These are phyloP conservation scores for Geodia barretti DNA, from an alignment of 37 sponge, comb jelly and placozoan species.

Conservation along the genomic window DNA sequence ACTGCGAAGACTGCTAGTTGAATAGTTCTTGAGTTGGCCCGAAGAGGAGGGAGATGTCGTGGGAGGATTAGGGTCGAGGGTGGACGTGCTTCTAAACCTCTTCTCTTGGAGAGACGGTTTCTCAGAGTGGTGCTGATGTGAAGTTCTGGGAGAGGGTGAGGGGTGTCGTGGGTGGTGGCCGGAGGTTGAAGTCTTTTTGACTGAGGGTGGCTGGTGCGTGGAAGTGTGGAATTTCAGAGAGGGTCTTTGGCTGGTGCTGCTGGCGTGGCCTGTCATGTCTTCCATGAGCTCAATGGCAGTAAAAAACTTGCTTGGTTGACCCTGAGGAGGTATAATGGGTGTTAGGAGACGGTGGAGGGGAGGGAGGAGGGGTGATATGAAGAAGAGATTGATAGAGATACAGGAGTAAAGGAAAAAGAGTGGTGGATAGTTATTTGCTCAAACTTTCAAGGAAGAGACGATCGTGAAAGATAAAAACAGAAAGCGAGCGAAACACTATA, in stretches of 20 bases:
- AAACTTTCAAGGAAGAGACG: neutral
- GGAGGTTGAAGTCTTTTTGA: neutral
- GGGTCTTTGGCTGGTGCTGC: neutral
- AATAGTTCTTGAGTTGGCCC: neutral
- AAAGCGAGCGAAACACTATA: no score
- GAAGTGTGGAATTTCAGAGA: neutral
- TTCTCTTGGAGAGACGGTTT: neutral
- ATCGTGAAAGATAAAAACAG: no score
- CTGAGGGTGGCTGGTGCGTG: neutral
- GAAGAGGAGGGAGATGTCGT: neutral
- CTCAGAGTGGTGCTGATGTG: neutral
- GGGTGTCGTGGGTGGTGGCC: neutral
- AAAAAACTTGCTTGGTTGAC: neutral
- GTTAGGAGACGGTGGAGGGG: neutral
- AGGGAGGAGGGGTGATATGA: no score
- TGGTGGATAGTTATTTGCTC: neutral
- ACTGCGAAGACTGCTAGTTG: neutral
- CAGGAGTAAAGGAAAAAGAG: neutral
- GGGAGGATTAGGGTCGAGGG: neutral
- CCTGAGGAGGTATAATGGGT: neutral
- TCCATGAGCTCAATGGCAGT: neutral
- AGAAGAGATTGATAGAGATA: no score
- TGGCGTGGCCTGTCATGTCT: neutral
- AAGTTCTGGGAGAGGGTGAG: neutral
- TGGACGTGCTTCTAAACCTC: neutral